These are phyloP conservation scores for Diglossa brunneiventris DNA, from an alignment of 2,113 vertebrate genomes.

Conservation along the genomic window DNA sequence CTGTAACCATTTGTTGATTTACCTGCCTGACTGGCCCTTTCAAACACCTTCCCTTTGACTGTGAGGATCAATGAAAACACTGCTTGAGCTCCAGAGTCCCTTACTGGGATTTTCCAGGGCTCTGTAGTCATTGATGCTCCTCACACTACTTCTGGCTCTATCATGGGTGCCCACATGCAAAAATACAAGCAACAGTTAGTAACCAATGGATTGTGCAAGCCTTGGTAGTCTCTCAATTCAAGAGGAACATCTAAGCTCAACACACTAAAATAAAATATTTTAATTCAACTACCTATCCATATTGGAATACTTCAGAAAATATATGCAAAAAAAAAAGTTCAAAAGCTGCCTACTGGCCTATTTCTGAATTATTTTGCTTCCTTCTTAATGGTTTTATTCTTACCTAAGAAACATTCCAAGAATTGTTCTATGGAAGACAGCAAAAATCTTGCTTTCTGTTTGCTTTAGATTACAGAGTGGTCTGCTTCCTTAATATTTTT, in stretches of 20 bases:
- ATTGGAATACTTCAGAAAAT: neutral
- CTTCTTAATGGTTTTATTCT: neutral
- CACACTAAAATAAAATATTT: neutral
- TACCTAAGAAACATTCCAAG: neutral
- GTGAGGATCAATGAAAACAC: neutral
- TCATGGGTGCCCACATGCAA: neutral
- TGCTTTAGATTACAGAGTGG: neutral
- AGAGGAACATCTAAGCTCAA: neutral
- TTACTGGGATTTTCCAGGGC: neutral
- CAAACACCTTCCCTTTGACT: neutral
- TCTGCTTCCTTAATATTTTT: neutral
- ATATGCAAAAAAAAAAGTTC: neutral
- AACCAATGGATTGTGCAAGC: neutral
- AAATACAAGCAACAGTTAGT: neutral
- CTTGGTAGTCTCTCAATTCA: neutral
- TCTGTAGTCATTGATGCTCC: neutral
- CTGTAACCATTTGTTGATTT: neutral
- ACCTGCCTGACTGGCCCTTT: neutral
- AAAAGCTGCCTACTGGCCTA: neutral
- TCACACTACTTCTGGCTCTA: neutral
- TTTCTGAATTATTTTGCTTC: neutral
- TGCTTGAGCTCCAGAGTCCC: neutral
- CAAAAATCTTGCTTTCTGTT: neutral
- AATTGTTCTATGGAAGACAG: neutral
- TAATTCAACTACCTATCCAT: neutral